phyloP scores from a whole-genome alignment of 2,113 vertebrate genomes.

The Chaetops frenatus region DNA sequence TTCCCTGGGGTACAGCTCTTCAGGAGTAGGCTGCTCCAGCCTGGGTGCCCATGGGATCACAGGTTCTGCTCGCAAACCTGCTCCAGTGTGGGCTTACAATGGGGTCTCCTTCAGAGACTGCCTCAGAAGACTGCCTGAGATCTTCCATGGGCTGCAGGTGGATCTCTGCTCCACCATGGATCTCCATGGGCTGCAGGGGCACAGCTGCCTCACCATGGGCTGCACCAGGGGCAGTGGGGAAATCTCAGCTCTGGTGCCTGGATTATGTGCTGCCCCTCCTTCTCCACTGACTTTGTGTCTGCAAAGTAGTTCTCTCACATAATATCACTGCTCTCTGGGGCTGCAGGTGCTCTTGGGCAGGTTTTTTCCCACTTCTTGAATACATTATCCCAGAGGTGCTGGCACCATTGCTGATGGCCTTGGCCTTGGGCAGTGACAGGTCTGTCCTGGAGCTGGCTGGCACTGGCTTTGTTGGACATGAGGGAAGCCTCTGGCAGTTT shows the following conservation, averaged over 20 bases:
- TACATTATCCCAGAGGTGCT: not conserved
- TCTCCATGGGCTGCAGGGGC: not conserved
- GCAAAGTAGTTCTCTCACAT: not conserved
- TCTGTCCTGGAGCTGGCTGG: rapidly evolving
- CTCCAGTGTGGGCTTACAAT: rapidly evolving
- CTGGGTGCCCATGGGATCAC: rapidly evolving
- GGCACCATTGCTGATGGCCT: rapidly evolving
- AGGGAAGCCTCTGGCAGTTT: not conserved
- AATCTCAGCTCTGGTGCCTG: rapidly evolving
- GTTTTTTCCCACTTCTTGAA: not conserved
- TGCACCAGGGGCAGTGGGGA: rapidly evolving
- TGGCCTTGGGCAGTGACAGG: rapidly evolving
- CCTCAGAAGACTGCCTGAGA: rapidly evolving
- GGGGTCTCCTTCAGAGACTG: rapidly evolving
- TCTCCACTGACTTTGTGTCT: not conserved
- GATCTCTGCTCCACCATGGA: not conserved
- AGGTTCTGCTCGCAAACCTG: not conserved
- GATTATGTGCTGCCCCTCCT: not conserved
- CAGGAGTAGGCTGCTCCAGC: not conserved
- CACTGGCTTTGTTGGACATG: not conserved
- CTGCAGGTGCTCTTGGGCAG: not conserved
- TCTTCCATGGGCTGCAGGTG: not conserved
- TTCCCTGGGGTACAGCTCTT: not conserved
- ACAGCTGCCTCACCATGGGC: not conserved
- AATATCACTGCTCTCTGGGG: not conserved